Base-by-base conservation (phyloP, 1,140 invertebrate species). In the Thaumetopoea pityocampa region DNA sequence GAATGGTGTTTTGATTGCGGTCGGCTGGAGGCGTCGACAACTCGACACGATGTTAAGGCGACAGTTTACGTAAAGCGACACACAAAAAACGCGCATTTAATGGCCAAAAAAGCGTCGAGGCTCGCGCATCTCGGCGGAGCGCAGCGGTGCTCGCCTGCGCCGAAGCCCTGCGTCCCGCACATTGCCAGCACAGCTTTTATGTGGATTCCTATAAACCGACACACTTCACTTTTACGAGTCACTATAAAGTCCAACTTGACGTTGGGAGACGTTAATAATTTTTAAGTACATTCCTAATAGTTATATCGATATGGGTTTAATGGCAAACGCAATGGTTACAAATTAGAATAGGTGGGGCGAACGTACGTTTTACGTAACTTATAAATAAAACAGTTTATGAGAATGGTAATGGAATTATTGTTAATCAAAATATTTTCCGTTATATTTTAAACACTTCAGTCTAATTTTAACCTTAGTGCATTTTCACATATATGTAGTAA, bases 1-100 rank as follows among this genome's bases (percentile, higher is more conserved):
- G 73, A 80, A 84, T 80, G 73, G 76, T 77, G 73, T 81, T 84
- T 84, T 84, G 77, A 84, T 84, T 81, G 76, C 80, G 60, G 68
- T 57, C 47, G 67, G 60, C 67, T 73, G 76, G 73, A 84, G 80
- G 80, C 80, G 80, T 81, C 80, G 80, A 84, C 80, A 84, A 80
- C 65, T 77, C 74, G 62, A 79, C 80, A 81, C 66, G 67, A 66
- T 62, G 76, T 81, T 84, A 84, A 81, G 62, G 56, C 58, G 67
- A 79, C 76, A 71, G 52, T 74, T 70, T 67, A 69, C 61, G 62
- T n/a, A n/a, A n/a, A n/a, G n/a, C 41, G 44, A 37, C 44, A 61
- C 57, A 79, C 76, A 76, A 78, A 81, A 78, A 79, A 80, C 67
- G 61, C 66, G 44, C 58, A 45, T 68, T 76, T 79, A 65, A 80